phyloP scores from a whole-genome alignment of 2,113 vertebrate species.

The Mus spicilegus region DNA sequence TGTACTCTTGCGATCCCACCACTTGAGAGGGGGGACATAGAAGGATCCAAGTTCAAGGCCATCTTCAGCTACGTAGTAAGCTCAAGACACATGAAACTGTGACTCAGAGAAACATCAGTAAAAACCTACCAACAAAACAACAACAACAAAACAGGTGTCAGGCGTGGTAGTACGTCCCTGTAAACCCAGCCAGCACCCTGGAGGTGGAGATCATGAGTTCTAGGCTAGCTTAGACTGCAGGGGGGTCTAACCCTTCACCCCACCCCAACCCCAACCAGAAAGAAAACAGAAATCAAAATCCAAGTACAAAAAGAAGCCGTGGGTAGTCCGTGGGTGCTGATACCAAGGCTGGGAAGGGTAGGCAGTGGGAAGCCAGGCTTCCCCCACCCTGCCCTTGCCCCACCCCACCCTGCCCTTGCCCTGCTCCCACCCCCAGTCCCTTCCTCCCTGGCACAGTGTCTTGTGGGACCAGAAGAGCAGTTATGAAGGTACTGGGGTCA shows the following conservation, averaged over 20 bases:
- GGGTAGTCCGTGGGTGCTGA: too few species aligned
- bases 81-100: neutral
- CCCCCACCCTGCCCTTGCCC: too few species aligned
- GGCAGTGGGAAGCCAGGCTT: neutral
- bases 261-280: neutral
- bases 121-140: neutral
- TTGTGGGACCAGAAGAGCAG: neutral
- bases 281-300: neutral
- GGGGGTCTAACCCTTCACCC: neutral
- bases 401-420: too few species aligned
- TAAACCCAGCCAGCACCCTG: neutral
- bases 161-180: too few species aligned
- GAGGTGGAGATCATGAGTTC: neutral
- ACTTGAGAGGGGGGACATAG: neutral
- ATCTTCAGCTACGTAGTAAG: neutral
- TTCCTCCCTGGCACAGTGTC: neutral
- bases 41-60: neutral
- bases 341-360: neutral
- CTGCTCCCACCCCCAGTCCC: neutral
- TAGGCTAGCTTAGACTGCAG: neutral
- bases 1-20: neutral
- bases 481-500: neutral
- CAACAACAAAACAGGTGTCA: neutral
- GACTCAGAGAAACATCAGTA: neutral
- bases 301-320: neutral